These are phyloP conservation scores for Galeopterus variegatus DNA, from an alignment of 2,113 vertebrate genomes.

Conservation along the genomic window DNA sequence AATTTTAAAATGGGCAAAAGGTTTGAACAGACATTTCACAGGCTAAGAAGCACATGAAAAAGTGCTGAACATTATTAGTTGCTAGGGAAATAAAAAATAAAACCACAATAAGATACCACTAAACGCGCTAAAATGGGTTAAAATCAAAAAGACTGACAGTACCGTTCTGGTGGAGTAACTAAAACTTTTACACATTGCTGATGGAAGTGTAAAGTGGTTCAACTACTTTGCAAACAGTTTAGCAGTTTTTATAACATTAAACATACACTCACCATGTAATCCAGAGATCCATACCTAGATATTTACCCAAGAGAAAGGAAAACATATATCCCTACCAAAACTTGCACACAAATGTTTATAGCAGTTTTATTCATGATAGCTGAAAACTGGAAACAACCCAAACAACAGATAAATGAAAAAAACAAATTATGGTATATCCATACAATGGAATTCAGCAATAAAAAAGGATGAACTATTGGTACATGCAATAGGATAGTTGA, in stretches of 20 bases:
- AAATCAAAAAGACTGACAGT: neutral
- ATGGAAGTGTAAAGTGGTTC: neutral
- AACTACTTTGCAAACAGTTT: neutral
- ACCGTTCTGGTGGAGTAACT: neutral
- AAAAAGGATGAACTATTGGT: neutral
- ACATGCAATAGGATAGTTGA: neutral
- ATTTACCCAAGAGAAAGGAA: conserved; percentile 5
- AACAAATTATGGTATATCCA: neutral
- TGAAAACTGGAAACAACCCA: neutral
- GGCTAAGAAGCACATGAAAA: neutral
- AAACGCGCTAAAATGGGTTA: neutral
- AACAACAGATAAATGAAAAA: neutral
- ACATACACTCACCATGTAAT: neutral
- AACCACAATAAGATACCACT: neutral
- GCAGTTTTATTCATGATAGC: neutral
- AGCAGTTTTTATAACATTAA: neutral
- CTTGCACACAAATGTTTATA: neutral
- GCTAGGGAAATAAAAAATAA: conserved; percentile 35
- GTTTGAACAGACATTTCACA: conserved; percentile 34
- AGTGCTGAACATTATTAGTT: neutral
- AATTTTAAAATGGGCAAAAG: neutral
- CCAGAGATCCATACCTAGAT: neutral
- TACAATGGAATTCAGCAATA: neutral
- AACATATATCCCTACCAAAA: conserved; percentile 1
- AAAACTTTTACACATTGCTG: neutral